phyloP scores from a whole-genome alignment of 2,113 vertebrate species.

The Jacana jacana region DNA sequence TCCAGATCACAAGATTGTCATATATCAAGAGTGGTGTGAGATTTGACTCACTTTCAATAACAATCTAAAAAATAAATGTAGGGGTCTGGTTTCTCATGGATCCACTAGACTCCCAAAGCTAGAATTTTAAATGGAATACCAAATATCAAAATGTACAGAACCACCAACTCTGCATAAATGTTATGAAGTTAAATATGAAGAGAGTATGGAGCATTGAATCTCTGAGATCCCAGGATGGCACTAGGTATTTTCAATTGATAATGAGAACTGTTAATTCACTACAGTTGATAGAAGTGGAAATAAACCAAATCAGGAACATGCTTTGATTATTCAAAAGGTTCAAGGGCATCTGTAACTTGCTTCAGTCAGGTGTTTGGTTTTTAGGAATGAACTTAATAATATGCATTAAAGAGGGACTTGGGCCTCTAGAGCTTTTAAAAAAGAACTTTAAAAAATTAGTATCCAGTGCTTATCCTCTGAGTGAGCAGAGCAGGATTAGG shows the following conservation, averaged over 20 bases:
- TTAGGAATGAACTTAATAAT: not conserved
- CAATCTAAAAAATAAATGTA: not conserved
- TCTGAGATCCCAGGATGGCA: slow-evolving; percentile 4
- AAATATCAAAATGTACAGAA: not conserved
- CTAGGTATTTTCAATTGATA: slow-evolving; percentile 36
- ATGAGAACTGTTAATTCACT: slow-evolving; percentile 27
- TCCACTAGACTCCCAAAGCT: not conserved
- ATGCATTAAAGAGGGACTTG: not conserved
- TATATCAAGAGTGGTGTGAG: not conserved
- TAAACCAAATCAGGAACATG: not conserved
- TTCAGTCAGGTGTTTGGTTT: not conserved
- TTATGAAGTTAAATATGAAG: not conserved
- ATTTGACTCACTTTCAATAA: not conserved
- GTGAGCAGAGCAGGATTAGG: not conserved
- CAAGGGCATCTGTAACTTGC: not conserved
- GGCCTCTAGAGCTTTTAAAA: not conserved
- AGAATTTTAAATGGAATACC: not conserved
- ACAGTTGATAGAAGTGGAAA: not conserved
- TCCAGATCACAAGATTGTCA: not conserved
- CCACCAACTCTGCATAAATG: not conserved
- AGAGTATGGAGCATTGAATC: not conserved
- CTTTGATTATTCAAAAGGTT: not conserved
- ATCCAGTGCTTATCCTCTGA: not conserved
- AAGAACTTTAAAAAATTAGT: not conserved
- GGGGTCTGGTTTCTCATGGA: not conserved